A percentile compares a stretch with the other conserved stretches of the same genome.
Evolutionary conservation across 2,797 vertebrate genomes (phyloP).

Genomic region (Catamblyrhynchus diadema): DNA sequence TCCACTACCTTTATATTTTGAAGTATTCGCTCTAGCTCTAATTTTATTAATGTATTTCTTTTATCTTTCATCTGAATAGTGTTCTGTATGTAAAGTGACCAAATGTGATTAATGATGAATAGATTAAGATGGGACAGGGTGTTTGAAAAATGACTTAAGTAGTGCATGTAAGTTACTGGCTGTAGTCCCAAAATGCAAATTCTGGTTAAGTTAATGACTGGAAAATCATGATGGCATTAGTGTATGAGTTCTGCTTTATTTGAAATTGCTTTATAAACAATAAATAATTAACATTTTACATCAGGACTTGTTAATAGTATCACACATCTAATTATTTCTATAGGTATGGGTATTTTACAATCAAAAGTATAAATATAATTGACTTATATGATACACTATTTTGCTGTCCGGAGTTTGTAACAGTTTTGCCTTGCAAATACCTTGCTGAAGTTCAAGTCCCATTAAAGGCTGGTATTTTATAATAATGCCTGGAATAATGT

Average conservation of each 20-base stretch:
- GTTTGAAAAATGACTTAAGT: constrained; percentile 83
- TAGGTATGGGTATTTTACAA: neutral
- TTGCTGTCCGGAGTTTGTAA: neutral
- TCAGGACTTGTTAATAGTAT: constrained; percentile 56
- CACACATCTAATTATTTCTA: constrained; percentile 48
- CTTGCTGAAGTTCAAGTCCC: constrained; percentile 24
- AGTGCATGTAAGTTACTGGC: constrained; percentile 80
- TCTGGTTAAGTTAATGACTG: constrained; percentile 81
- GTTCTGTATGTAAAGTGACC: constrained; percentile 81
- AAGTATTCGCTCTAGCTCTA: constrained; percentile 71
- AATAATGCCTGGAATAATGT: constrained; percentile 26
- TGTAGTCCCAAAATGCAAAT: constrained; percentile 84
- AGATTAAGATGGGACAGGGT: constrained; percentile 81
- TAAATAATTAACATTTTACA: constrained; percentile 77
- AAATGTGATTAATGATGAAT: constrained; percentile 84
- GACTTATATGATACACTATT: neutral
- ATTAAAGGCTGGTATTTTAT: constrained; percentile 42
- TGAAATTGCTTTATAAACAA: constrained; percentile 80
- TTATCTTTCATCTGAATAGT: constrained; percentile 80
- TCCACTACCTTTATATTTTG: constrained; percentile 71
- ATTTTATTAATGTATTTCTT: constrained; percentile 81
- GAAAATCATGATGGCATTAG: constrained; percentile 76
- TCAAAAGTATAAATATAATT: constrained; percentile 16
- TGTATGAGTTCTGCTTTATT: constrained; percentile 68
- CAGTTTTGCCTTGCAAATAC: neutral